These are phyloP conservation scores for Lipophrys pholis DNA, from an alignment of 2,113 vertebrate species.

Conservation along the genomic window DNA sequence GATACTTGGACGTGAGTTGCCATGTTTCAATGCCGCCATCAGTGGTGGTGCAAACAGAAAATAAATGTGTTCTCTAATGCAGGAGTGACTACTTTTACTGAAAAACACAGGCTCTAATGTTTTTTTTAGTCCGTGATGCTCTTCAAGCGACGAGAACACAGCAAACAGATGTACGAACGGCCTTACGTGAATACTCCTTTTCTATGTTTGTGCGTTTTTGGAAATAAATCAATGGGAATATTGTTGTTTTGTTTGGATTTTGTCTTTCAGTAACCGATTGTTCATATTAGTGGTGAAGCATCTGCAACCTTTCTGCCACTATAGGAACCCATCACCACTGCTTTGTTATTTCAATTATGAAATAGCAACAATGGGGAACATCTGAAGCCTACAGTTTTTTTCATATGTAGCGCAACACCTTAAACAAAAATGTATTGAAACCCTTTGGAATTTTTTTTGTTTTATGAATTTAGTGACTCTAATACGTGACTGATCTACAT, in stretches of 20 bases:
- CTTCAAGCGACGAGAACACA: constrained; percentile 43
- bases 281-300: too few species aligned
- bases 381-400: too few species aligned
- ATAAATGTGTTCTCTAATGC: constrained; percentile 57
- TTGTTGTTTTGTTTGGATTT: constrained; percentile 15
- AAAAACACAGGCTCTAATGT: not conserved
- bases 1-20: constrained; percentile 43
- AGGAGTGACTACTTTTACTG: constrained; percentile 44
- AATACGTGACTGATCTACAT: too few species aligned
- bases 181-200: constrained; percentile 81
- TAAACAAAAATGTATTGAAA: too few species aligned
- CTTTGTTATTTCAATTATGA: too few species aligned
- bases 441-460: too few species aligned
- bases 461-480: too few species aligned
- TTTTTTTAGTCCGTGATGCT: constrained; percentile 47
- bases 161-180: constrained; percentile 78
- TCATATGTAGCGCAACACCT: too few species aligned
- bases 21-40: constrained; percentile 57
- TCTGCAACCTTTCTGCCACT: too few species aligned
- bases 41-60: constrained; percentile 44
- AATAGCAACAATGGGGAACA: too few species aligned
- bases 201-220: constrained; percentile 83
- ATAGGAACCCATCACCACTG: too few species aligned
- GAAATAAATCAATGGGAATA: constrained; percentile 74
- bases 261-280: too few species aligned